Percentiles rank a stretch among this genome's conserved stretches.
These are phyloP conservation scores for Exocentrus adspersus DNA, from an alignment of 2,888 invertebrate genomes.

Conservation along the genomic window DNA sequence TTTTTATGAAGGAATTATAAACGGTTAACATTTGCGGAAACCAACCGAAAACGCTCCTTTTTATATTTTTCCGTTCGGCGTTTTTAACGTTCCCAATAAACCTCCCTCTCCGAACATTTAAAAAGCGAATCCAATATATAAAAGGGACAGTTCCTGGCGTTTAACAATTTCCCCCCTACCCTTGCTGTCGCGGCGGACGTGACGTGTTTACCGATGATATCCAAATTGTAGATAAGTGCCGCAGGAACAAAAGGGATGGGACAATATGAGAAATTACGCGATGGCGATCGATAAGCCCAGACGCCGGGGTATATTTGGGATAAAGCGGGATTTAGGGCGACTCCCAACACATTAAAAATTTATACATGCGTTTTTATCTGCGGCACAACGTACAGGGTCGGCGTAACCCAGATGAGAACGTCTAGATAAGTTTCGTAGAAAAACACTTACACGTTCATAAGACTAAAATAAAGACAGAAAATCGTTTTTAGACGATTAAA, in stretches of 20 bases:
- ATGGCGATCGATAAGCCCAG: constrained; percentile 19
- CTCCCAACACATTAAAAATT: constrained; percentile 4
- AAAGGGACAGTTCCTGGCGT: neutral
- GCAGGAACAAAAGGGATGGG: neutral
- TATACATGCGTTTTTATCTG: neutral
- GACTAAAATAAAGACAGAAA: too few species aligned
- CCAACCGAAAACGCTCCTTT: too few species aligned
- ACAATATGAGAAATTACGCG: constrained; percentile 17
- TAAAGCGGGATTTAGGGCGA: neutral
- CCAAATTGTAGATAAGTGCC: constrained; percentile 4
- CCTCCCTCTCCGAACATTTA: neutral
- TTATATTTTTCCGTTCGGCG: too few species aligned
- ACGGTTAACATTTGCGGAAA: too few species aligned
- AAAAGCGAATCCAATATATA: constrained; percentile 3
- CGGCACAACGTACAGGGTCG: too few species aligned
- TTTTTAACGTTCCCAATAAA: neutral
- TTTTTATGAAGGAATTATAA: too few species aligned
- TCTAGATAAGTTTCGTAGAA: too few species aligned
- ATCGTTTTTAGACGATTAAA: too few species aligned
- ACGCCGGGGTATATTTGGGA: constrained; percentile 2
- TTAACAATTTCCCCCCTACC: constrained; percentile 1
- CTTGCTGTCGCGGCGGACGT: neutral
- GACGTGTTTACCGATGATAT: constrained; percentile 12
- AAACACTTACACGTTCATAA: too few species aligned
- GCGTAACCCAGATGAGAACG: too few species aligned